Evolutionary conservation across 2,888 invertebrate species (phyloP).

Genomic region (Catonia carolina): DNA sequence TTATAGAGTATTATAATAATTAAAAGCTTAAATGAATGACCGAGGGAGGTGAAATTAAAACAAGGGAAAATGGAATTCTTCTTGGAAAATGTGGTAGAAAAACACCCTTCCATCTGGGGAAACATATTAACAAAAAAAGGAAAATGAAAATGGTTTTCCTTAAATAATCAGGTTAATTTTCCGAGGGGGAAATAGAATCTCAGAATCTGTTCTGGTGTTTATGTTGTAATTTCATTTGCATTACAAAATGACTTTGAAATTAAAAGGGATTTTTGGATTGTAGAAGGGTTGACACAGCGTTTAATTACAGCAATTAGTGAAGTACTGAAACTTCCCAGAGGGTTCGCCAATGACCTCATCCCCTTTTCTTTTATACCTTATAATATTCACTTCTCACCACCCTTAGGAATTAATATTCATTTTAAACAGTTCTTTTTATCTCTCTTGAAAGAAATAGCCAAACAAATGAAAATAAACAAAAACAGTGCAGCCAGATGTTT

Average conservation of each 20-base stretch:
- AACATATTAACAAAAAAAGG: too few relatives aligned
- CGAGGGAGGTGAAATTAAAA: too few relatives aligned
- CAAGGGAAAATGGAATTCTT: too few relatives aligned
- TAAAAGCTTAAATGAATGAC: too few relatives aligned
- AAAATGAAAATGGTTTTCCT: slow-evolving; percentile 7
- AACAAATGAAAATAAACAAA: too few relatives aligned
- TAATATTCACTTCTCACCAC: not conserved
- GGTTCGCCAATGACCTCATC: not conserved
- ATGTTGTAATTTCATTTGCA: slow-evolving; percentile 5
- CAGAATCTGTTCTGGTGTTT: not conserved
- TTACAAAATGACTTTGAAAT: slow-evolving; percentile 14
- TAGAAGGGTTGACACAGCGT: slow-evolving; percentile 4
- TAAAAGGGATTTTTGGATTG: slow-evolving; percentile 4
- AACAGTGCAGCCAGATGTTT: too few relatives aligned
- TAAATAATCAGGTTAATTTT: slow-evolving; percentile 12
- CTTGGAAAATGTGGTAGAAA: too few relatives aligned
- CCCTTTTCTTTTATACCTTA: not conserved
- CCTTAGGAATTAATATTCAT: slow-evolving; percentile 8
- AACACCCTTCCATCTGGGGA: too few relatives aligned
- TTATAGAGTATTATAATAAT: too few relatives aligned
- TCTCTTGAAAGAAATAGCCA: too few relatives aligned
- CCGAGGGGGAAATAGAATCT: slow-evolving; percentile 3
- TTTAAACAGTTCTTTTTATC: not conserved
- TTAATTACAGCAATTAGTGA: slow-evolving; percentile 11
- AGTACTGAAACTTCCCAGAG: too few relatives aligned